A percentile compares a stretch with the other conserved stretches of the same genome.
Conservation (phyloP, 1,140 invertebrate species). For the Brachionus rubens region DNA sequence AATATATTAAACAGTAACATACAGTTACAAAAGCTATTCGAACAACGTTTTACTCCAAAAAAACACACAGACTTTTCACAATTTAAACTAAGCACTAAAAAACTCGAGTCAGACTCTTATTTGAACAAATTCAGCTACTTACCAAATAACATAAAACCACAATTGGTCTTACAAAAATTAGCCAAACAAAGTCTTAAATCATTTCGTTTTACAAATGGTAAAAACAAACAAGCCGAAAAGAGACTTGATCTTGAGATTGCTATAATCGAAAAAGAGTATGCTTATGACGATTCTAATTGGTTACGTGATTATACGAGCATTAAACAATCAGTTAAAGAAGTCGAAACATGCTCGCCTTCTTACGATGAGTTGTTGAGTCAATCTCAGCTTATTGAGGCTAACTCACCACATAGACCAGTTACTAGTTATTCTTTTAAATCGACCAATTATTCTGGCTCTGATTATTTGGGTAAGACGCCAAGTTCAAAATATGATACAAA, state of each 20-base stretch:
- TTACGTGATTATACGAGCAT: not conserved
- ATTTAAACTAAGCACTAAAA: not conserved
- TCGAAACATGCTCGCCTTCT: not conserved
- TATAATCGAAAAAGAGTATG: constrained; percentile 21
- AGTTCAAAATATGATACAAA: not conserved
- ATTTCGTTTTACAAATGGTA: constrained; percentile 15
- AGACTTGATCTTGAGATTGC: not conserved
- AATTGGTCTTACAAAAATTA: not conserved
- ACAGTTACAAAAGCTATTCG: not conserved
- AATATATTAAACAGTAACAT: not conserved
- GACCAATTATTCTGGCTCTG: not conserved
- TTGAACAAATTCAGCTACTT: not conserved
- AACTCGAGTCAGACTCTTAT: not conserved
- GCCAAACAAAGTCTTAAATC: constrained; percentile 2
- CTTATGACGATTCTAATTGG: constrained; percentile 26
- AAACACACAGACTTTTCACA: not conserved
- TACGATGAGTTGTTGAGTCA: not conserved
- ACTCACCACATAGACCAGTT: not conserved
- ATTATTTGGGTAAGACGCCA: not conserved
- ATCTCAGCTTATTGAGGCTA: not conserved
- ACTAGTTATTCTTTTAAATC: not conserved
- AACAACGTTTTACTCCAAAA: not conserved
- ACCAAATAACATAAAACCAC: not conserved
- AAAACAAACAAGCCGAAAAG: constrained; percentile 17
- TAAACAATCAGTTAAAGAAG: constrained; percentile 1